These are phyloP conservation scores for Naja naja DNA, from an alignment of 2,113 vertebrate species.

Conservation along the genomic window DNA sequence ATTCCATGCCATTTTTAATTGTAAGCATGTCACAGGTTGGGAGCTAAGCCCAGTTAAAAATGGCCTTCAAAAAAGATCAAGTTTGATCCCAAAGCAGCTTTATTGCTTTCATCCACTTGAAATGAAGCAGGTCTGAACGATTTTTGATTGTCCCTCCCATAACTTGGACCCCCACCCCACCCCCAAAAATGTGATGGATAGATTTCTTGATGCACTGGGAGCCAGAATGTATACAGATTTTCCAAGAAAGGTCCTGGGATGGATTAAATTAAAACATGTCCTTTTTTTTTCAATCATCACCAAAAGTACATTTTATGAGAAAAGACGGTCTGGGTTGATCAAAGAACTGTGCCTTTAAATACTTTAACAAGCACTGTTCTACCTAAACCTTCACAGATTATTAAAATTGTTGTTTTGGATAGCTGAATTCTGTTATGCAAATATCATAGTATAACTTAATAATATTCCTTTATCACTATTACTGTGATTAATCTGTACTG, in stretches of 20 bases:
- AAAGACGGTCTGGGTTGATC: background rate
- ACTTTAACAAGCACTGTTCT: constrained; percentile 31
- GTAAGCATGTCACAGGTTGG: background rate
- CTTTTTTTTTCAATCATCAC: background rate
- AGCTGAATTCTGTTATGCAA: constrained; percentile 66
- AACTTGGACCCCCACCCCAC: background rate
- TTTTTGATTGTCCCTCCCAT: background rate
- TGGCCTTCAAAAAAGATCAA: background rate
- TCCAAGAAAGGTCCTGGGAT: background rate
- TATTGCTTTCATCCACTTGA: too few relatives aligned
- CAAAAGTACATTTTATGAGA: background rate
- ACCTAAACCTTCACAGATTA: constrained; percentile 28
- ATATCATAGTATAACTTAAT: constrained; percentile 65
- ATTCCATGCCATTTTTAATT: background rate
- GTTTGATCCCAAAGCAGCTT: background rate
- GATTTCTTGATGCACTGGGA: background rate
- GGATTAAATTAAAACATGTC: background rate
- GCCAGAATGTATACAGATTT: background rate
- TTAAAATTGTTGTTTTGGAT: constrained; percentile 39
- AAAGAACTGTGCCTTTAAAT: background rate
- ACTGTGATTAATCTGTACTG: constrained; percentile 71
- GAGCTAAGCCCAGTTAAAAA: accelerated
- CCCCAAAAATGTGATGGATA: background rate
- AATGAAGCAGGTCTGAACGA: background rate
- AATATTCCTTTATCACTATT: constrained; percentile 66